phyloP scores from a whole-genome alignment of 2,888 invertebrate species.

The Shargacucullia verbasci region DNA sequence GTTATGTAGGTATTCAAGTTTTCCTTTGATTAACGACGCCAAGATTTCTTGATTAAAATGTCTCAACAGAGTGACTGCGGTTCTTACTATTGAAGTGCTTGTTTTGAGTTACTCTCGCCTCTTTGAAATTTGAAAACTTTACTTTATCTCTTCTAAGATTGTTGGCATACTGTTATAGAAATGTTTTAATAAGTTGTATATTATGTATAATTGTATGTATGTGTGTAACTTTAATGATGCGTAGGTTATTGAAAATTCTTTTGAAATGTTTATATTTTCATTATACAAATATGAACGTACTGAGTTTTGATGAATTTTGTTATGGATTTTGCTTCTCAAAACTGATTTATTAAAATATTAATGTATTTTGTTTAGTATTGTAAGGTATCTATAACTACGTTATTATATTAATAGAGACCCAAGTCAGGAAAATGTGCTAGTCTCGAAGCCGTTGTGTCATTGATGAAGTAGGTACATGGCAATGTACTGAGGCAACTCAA shows the following conservation, averaged over 20 bases:
- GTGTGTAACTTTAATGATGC: conserved; percentile 17
- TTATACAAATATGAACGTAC: background rate
- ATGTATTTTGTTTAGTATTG: no score
- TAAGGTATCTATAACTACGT: no score
- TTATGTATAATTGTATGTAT: conserved; percentile 33
- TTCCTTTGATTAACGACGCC: conserved; percentile 77
- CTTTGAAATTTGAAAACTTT: conserved; percentile 73
- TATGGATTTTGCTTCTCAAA: background rate
- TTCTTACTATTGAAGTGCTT: conserved; percentile 54
- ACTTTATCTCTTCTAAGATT: conserved; percentile 51
- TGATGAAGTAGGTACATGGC: conserved; percentile 36
- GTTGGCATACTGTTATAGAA: conserved; percentile 49
- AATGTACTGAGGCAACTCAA: conserved; percentile 29
- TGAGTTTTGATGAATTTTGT: background rate
- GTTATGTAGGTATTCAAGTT: conserved; percentile 72
- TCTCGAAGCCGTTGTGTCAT: conserved; percentile 33
- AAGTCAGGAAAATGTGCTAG: conserved; percentile 1
- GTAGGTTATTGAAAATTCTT: conserved; percentile 9
- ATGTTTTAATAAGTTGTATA: conserved; percentile 42
- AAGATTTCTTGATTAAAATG: conserved; percentile 81
- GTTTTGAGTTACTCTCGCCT: conserved; percentile 56
- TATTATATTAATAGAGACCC: conserved; percentile 1
- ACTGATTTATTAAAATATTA: background rate
- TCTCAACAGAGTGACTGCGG: conserved; percentile 60
- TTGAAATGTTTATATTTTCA: conserved; percentile 13